phyloP scores from a whole-genome alignment of 2,888 invertebrate species.

The Andrena dorsata region DNA sequence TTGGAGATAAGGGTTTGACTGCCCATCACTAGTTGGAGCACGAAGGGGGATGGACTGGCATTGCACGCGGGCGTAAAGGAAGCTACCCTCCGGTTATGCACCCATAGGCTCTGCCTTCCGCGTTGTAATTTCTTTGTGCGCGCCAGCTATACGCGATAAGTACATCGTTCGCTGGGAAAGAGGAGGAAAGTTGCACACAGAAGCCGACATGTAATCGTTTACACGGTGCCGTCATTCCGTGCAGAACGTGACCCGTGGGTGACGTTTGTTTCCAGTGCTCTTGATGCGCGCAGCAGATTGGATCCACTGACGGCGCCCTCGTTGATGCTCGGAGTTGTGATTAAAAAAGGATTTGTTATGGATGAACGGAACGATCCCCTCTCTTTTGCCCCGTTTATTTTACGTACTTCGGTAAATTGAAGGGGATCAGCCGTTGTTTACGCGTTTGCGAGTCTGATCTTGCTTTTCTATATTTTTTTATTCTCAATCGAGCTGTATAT shows the following conservation, averaged over 20 bases:
- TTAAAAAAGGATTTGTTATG: constrained; percentile 28
- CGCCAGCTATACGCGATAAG: constrained; percentile 51
- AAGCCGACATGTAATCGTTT: constrained; percentile 48
- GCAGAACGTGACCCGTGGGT: constrained; percentile 56
- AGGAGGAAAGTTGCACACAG: constrained; percentile 32
- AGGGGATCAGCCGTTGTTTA: background rate
- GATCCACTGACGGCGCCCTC: background rate
- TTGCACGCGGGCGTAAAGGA: background rate
- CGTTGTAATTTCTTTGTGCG: constrained; percentile 52
- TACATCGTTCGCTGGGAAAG: constrained; percentile 31
- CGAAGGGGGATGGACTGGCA: constrained; percentile 17
- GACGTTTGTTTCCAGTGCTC: constrained; percentile 32
- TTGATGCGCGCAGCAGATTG: constrained; percentile 37
- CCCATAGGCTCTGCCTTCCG: constrained; percentile 20
- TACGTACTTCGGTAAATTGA: background rate
- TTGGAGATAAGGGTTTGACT: background rate
- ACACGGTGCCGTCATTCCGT: constrained; percentile 32
- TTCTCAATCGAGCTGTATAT: too few relatives aligned
- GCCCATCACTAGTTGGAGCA: background rate
- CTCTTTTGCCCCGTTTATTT: background rate
- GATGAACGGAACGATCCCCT: background rate
- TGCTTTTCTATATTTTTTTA: too few relatives aligned
- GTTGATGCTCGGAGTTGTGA: constrained; percentile 21
- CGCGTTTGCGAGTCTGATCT: too few relatives aligned
- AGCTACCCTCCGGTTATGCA: constrained; percentile 45